phyloP scores from a whole-genome alignment of 2,888 invertebrate genomes.

The Temnothorax unifasciatus region DNA sequence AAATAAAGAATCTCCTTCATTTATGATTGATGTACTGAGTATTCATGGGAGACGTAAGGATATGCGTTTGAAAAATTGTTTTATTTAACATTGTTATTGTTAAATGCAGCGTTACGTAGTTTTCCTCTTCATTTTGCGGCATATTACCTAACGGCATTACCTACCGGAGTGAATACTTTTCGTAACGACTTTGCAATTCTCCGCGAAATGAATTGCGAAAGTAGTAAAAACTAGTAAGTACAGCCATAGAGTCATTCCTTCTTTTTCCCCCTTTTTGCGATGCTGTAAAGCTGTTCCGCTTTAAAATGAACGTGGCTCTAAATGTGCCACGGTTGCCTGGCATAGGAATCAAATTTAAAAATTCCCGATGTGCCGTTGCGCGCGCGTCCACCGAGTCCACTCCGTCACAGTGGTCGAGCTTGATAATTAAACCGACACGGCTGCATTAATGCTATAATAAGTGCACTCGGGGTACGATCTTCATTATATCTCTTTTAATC shows the following conservation, averaged over 20 bases:
- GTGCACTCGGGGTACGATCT: neutral
- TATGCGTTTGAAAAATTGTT: neutral
- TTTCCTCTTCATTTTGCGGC: neutral
- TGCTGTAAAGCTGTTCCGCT: neutral
- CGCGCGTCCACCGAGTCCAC: neutral
- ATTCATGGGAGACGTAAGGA: neutral
- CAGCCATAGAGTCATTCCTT: neutral
- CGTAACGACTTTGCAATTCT: neutral
- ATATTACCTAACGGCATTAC: neutral
- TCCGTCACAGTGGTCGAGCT: slow-evolving; percentile 24
- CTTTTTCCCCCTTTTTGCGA: neutral
- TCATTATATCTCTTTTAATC: slow-evolving; percentile 19
- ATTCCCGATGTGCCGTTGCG: neutral
- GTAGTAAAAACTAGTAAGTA: slow-evolving; percentile 20
- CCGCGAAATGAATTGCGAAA: slow-evolving; percentile 26
- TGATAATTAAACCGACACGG: slow-evolving; percentile 36
- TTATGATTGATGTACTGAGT: neutral
- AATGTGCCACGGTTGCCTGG: neutral
- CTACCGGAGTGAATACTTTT: neutral
- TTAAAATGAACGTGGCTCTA: neutral
- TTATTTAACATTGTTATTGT: neutral
- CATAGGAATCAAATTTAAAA: slow-evolving; percentile 41
- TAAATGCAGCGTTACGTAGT: neutral
- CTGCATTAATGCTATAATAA: slow-evolving; percentile 20
- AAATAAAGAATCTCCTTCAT: neutral